Percentiles rank a stretch among this genome's conserved stretches.
Conservation (phyloP, 2,113 vertebrate genomes). For the Arenaria interpres region DNA sequence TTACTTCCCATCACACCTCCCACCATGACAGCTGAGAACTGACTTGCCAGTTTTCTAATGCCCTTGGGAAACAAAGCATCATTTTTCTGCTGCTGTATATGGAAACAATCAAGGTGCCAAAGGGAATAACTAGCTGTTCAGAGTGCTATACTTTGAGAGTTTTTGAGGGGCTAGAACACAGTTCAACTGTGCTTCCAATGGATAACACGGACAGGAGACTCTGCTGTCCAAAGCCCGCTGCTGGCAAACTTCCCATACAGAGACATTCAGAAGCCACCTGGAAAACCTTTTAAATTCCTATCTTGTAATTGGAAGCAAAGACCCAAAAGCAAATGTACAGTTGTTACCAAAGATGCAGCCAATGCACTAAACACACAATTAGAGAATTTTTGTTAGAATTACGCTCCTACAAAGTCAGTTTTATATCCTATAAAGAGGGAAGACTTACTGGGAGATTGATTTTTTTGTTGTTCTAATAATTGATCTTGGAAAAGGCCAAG, state of each 20-base stretch:
- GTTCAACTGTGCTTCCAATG: rapidly evolving
- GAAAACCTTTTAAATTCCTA: background rate
- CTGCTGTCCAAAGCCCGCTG: background rate
- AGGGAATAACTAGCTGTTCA: background rate
- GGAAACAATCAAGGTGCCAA: background rate
- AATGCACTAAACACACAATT: background rate
- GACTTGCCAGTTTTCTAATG: background rate
- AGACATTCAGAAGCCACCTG: background rate
- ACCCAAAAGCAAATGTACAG: background rate
- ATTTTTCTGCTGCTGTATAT: background rate
- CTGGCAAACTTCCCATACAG: background rate
- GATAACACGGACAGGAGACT: background rate
- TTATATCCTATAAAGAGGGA: background rate
- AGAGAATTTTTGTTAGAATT: background rate
- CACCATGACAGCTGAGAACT: background rate
- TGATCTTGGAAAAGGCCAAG: background rate
- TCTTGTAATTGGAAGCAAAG: background rate
- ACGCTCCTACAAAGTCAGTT: background rate
- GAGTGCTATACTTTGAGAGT: background rate
- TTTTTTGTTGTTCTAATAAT: background rate
- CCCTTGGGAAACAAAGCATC: background rate
- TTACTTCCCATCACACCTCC: background rate
- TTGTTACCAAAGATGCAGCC: background rate
- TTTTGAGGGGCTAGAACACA: background rate
- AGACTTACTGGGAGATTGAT: background rate